phyloP scores from a whole-genome alignment of 2,888 invertebrate genomes.

The Adela reaumurella region DNA sequence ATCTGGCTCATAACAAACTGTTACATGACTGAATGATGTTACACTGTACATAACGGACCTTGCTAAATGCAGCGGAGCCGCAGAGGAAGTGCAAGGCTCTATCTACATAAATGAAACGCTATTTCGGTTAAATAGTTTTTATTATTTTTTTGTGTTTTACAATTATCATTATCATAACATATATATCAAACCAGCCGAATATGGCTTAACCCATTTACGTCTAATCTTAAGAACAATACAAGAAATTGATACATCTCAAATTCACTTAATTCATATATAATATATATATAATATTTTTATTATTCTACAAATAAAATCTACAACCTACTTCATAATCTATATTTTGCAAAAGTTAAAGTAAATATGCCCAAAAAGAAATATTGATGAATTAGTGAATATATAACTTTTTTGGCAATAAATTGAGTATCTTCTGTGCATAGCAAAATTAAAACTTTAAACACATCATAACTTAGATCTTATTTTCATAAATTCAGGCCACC shows the following conservation, averaged over 20 bases:
- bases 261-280: conserved; percentile 51
- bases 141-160: conserved; percentile 30
- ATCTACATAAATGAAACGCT: conserved; percentile 30
- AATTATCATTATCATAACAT: conserved; percentile 56
- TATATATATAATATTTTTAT: conserved; percentile 52
- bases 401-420: conserved; percentile 59
- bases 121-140: conserved; percentile 36
- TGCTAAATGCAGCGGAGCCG: too few species aligned
- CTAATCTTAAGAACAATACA: conserved; percentile 57
- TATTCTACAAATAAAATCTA: conserved; percentile 53
- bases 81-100: too few species aligned
- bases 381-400: conserved; percentile 56
- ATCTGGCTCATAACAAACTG: too few species aligned
- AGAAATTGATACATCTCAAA: conserved; percentile 57
- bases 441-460: conserved; percentile 53
- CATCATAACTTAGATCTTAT: conserved; percentile 58
- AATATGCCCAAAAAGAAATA: conserved; percentile 57
- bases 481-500: conserved; percentile 52
- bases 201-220: conserved; percentile 56
- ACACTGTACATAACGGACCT: too few species aligned
- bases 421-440: conserved; percentile 60
- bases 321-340: conserved; percentile 56
- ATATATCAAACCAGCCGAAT: conserved; percentile 58
- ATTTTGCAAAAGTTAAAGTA: conserved; percentile 56
- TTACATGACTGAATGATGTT: too few species aligned